These are phyloP conservation scores for Perodicticus potto DNA, from an alignment of 2,797 vertebrate species.

Conservation along the genomic window DNA sequence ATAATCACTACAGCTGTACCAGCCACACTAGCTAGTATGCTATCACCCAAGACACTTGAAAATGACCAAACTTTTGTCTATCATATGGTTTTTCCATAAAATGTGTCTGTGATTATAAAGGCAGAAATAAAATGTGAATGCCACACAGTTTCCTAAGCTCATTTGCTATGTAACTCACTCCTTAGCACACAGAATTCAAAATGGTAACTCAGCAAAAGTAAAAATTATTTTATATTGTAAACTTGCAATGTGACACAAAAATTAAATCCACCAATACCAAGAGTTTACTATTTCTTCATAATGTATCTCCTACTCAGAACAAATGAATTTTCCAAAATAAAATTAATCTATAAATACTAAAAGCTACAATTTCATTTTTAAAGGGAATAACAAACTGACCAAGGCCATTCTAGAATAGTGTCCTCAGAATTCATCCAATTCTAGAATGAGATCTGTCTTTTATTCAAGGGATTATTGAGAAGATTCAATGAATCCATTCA, in stretches of 20 bases:
- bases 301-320: not conserved
- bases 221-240: not conserved
- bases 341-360: not conserved
- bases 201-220: not conserved
- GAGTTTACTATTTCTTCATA: not conserved
- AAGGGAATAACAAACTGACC: not conserved
- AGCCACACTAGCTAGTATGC: not conserved
- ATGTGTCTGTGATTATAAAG: not conserved
- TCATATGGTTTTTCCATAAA: not conserved
- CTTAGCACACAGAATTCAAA: not conserved
- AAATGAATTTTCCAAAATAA: slow-evolving; percentile 9
- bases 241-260: not conserved
- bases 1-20: not conserved
- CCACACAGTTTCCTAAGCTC: not conserved
- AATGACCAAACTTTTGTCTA: slow-evolving; percentile 13
- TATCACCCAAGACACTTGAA: not conserved
- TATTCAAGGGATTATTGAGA: not conserved
- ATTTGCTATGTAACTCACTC: not conserved
- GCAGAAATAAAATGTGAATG: not conserved
- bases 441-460: not conserved
- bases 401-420: not conserved
- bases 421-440: not conserved
- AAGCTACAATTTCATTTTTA: not conserved
- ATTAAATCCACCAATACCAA: not conserved
- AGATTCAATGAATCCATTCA: not conserved